Base-by-base conservation (phyloP, 2,888 invertebrate species). In the Tiliacea citrago region DNA sequence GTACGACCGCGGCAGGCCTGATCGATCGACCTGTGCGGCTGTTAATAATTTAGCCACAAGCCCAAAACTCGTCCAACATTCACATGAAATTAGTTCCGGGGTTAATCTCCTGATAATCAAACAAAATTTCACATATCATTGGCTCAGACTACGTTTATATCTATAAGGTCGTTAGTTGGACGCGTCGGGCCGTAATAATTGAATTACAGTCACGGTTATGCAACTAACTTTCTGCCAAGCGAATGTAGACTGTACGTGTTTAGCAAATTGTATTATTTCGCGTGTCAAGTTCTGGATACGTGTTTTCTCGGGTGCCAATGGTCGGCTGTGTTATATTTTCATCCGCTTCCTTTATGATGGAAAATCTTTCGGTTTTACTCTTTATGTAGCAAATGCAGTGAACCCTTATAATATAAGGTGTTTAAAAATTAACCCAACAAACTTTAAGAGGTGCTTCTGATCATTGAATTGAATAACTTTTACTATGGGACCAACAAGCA, bases 141-240 rank as follows among this genome's bases (percentile, higher is more conserved):
- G 84, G 66, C 57, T 75, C 66, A 70, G 77, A 65, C 74, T 79
- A 78, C 80, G 70, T 77, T 84, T 85, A 85, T 71, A 86, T 90
- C 91, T 90, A 90, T 91, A 94, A 94, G 95, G 94, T 93, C 93
- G 94, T 94, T 94, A 94, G 94, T 94, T 91, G 90, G 86, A 91
- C 90, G 95, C 95, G 93, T 91, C 92, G 91, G 89, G 88, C 89
- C 93, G 93, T 92, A 92, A 94, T 95, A 95, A 95, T 95, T 95
- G 91, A 94, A 95, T 95, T 95, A 95, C 93, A 88, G 88, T 90
- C 86, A 91, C 89, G 88, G 91, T 90, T 93, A 91, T 84, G 82
- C 86, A 86, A 86, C 84, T 84, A 76, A 77, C 68, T 75, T 87
- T 82, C 81, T 86, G 83, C 86, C 77, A 82, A 68, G 81, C 79